phyloP scores from a whole-genome alignment of 2,797 vertebrate species.

The Poeciliopsis gracilis region DNA sequence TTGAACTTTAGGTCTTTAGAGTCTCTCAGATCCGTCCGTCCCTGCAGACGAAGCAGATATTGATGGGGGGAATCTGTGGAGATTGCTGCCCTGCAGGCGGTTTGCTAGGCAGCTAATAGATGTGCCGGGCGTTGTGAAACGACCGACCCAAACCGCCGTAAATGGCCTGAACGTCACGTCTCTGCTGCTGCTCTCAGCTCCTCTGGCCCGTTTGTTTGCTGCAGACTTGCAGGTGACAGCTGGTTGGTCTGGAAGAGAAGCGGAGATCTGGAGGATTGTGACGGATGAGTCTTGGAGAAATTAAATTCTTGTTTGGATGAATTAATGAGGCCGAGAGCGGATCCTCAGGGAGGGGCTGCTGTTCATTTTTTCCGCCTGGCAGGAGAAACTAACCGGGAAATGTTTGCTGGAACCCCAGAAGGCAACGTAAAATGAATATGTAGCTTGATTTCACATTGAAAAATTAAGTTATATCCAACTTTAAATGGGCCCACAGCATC shows the following conservation, averaged over 20 bases:
- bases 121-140: conserved; percentile 31
- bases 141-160: conserved; percentile 17
- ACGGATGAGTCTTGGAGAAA: conserved; percentile 39
- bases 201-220: conserved; percentile 25
- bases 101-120: conserved; percentile 65
- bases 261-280: conserved; percentile 25
- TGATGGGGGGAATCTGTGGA: conserved; percentile 18
- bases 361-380: conserved; percentile 25
- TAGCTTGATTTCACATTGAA: neutral
- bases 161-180: conserved; percentile 19
- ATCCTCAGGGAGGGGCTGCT: conserved; percentile 54
- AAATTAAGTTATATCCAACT: neutral
- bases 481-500: neutral
- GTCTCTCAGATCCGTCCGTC: conserved; percentile 8
- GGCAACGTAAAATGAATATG: neutral
- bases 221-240: conserved; percentile 37
- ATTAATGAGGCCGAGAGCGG: conserved; percentile 47
- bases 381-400: conserved; percentile 3
- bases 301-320: conserved; percentile 61
- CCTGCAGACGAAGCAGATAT: conserved; percentile 44
- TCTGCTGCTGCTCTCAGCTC: conserved; percentile 41
- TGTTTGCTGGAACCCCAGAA: neutral
- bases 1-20: neutral
- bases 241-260: conserved; percentile 31
- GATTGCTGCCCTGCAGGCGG: conserved; percentile 58